These are phyloP conservation scores for Sander lucioperca DNA, from an alignment of 2,113 vertebrate species.

Conservation along the genomic window DNA sequence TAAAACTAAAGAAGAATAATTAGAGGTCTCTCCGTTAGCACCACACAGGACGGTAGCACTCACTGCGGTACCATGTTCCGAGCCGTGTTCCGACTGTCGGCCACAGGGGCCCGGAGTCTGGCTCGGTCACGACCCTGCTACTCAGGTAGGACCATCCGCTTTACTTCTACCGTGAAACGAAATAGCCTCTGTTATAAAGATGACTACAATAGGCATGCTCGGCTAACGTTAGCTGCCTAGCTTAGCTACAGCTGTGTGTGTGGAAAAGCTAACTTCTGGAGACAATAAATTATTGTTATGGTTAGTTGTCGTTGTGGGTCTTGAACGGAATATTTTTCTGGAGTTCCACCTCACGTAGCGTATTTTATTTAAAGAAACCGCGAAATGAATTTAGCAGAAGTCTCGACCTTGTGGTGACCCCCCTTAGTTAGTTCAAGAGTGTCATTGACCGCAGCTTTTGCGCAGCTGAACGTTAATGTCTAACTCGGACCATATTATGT, in stretches of 20 bases:
- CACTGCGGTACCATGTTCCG: slow-evolving; percentile 81
- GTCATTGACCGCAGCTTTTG: slow-evolving; percentile 37
- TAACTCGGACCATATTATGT: not conserved
- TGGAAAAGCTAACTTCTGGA: slow-evolving; percentile 41
- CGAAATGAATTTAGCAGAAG: not conserved
- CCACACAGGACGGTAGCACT: slow-evolving; percentile 21
- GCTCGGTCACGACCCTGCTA: slow-evolving; percentile 64
- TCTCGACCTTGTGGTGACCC: slow-evolving; percentile 82
- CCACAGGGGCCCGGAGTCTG: slow-evolving; percentile 70
- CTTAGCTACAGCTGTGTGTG: slow-evolving; percentile 33
- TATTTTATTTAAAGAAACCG: not conserved
- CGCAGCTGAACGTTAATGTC: slow-evolving; percentile 10
- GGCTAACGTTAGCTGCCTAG: slow-evolving; percentile 26
- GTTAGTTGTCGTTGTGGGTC: not conserved
- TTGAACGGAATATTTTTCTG: not conserved
- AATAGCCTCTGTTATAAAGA: not conserved
- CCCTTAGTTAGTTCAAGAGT: slow-evolving; percentile 34
- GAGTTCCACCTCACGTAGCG: rapidly evolving
- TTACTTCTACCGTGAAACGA: not conserved
- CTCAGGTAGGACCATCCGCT: slow-evolving; percentile 68
- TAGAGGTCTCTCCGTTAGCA: too few species aligned
- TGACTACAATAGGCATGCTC: not conserved
- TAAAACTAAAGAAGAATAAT: too few species aligned
- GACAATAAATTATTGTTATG: slow-evolving; percentile 62
- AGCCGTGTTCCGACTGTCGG: slow-evolving; percentile 71